phyloP scores from a whole-genome alignment of 2,888 invertebrate genomes.

The Ischnus inquisitorius region DNA sequence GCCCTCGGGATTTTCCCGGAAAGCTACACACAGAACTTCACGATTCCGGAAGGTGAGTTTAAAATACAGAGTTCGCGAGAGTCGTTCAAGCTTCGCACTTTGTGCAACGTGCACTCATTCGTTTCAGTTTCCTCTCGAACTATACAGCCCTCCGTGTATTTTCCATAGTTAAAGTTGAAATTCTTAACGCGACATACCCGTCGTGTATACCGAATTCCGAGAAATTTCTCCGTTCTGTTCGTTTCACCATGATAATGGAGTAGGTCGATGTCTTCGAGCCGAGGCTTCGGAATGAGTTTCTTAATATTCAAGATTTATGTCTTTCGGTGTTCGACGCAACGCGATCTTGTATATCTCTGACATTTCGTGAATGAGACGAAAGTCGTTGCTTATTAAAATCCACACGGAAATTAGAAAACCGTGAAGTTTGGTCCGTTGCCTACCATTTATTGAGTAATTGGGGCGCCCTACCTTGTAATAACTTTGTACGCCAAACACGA shows the following conservation, averaged over 20 bases:
- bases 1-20: slow-evolving; percentile 38
- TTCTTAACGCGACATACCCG: background rate
- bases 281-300: background rate
- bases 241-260: background rate
- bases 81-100: slow-evolving; percentile 25
- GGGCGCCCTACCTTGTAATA: too few species aligned
- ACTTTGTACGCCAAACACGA: too few species aligned
- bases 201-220: background rate
- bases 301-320: background rate
- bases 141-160: background rate
- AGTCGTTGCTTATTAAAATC: too few species aligned
- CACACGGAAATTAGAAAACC: too few species aligned
- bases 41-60: slow-evolving; percentile 12
- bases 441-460: too few species aligned
- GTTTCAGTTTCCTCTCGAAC: slow-evolving; percentile 46
- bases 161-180: background rate
- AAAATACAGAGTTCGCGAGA: slow-evolving; percentile 37
- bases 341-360: too few species aligned
- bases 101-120: slow-evolving; percentile 38
- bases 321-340: too few species aligned
- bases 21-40: slow-evolving; percentile 28
- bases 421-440: too few species aligned
- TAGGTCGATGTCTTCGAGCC: background rate
- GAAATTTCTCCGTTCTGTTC: background rate
- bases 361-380: too few species aligned